A percentile compares a stretch with the other conserved stretches of the same genome.
These are phyloP conservation scores for Catagonus wagneri DNA, from an alignment of 2,113 vertebrate genomes.

Conservation along the genomic window DNA sequence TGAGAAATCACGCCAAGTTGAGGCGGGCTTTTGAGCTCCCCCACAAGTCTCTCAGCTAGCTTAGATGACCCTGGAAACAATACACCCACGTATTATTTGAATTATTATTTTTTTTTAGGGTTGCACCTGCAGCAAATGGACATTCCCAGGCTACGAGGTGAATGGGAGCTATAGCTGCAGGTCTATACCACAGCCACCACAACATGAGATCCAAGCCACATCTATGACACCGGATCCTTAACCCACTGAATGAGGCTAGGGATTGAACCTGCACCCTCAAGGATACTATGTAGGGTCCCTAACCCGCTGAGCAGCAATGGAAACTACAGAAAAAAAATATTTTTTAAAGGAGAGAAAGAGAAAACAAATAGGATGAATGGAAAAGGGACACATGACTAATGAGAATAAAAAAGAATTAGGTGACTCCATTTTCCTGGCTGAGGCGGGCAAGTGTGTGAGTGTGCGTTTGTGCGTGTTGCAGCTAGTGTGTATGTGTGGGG, in stretches of 20 bases:
- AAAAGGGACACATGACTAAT: background rate
- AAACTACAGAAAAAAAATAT: too few species aligned
- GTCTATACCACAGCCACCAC: too few species aligned
- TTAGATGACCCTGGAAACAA: background rate
- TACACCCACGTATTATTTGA: background rate
- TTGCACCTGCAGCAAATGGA: too few species aligned
- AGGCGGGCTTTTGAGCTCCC: background rate
- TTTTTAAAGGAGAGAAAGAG: background rate
- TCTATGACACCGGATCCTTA: too few species aligned
- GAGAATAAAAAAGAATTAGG: background rate
- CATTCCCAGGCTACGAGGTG: too few species aligned
- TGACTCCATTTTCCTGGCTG: background rate
- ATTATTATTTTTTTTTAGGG: too few species aligned
- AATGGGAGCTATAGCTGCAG: too few species aligned
- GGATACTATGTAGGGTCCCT: too few species aligned
- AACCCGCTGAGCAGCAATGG: too few species aligned
- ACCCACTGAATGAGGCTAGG: too few species aligned
- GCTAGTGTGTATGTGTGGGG: fast-evolving
- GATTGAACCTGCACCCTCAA: too few species aligned
- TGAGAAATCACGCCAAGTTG: background rate
- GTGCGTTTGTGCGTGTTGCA: background rate
- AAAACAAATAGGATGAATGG: background rate
- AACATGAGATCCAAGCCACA: too few species aligned
- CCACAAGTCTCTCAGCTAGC: background rate
- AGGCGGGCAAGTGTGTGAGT: background rate